Base-by-base conservation (phyloP, 2,113 vertebrate genomes). In the Burhinus oedicnemus region DNA sequence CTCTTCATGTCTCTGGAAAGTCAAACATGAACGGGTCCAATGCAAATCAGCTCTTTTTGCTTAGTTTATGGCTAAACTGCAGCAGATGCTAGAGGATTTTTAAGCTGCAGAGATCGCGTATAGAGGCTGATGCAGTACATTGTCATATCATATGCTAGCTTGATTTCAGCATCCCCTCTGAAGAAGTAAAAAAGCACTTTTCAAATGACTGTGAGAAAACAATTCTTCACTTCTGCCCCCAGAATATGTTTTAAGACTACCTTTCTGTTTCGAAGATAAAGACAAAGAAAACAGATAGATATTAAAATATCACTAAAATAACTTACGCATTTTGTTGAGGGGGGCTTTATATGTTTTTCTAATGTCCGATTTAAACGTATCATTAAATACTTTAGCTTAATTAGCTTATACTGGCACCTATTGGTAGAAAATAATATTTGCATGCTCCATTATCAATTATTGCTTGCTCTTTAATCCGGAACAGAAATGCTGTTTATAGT, bases 341-440 rank as follows among this genome's bases (percentile, higher is more conserved):
- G 11, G 13, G 5, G 2, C 8, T 22, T 55, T 82, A 9, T 52
- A 20, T 29, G 4, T 30, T 75, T 75, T 90, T 29, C 54, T 57
- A 79, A 82, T 11, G 6, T 58, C 22, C 49, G 61, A 38, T 89
- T 79, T 75, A 71, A 75, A 44, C 5, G 6, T 49, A 7, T 60
- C 40, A 72, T 79, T 77, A 85, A 38, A 42, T 54, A 26, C 36
- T 74, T 75, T 20, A 86, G 40, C 95, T 96, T 96, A 83, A 95
- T 97, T 97, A 96, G 94, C 95, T 97, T 97, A 96, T 88, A 96
- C 26, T 97, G 97, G 91, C 98, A 98, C 91, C 98, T 98, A 98
- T 96, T 95, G 98, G 94, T 89, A 51, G 80, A 23, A 93, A 26
- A 79, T 17, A 91, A 84, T 60, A 61, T 80, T 45, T 92, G 26